Evolutionary conservation across 2,113 vertebrate genomes (phyloP).

Genomic region (Mirza zaza): DNA sequence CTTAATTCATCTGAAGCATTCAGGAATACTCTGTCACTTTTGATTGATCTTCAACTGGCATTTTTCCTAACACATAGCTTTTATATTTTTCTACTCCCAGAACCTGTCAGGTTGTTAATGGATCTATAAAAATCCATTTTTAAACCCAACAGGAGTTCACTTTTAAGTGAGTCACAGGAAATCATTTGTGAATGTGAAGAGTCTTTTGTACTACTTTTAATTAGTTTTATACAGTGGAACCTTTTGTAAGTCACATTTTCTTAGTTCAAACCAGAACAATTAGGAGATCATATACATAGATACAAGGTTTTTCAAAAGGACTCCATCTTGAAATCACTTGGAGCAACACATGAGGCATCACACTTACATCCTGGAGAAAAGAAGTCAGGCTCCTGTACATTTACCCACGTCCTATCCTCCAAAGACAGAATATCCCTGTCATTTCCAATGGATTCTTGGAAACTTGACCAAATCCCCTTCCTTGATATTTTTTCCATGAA

Average conservation of each 20-base stretch:
- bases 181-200: conserved; percentile 35
- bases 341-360: neutral
- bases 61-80: conserved; percentile 21
- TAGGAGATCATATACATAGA: neutral
- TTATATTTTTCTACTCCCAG: conserved; percentile 46
- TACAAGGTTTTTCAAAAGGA: neutral
- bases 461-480: neutral
- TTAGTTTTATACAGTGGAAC: neutral
- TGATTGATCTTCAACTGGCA: conserved; percentile 43
- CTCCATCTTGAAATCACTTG: neutral
- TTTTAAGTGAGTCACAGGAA: conserved; percentile 32
- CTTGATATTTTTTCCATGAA: neutral
- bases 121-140: conserved; percentile 58
- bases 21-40: conserved; percentile 39
- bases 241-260: conserved; percentile 4
- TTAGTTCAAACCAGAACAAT: conserved; percentile 1
- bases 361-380: neutral
- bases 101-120: conserved; percentile 60
- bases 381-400: neutral
- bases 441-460: neutral
- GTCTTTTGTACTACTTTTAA: conserved; percentile 3
- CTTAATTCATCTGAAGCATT: conserved; percentile 28
- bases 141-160: conserved; percentile 1
- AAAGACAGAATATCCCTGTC: neutral
- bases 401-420: neutral